phyloP scores from a whole-genome alignment of 2,113 vertebrate species.

The Genyomyrus donnyi region DNA sequence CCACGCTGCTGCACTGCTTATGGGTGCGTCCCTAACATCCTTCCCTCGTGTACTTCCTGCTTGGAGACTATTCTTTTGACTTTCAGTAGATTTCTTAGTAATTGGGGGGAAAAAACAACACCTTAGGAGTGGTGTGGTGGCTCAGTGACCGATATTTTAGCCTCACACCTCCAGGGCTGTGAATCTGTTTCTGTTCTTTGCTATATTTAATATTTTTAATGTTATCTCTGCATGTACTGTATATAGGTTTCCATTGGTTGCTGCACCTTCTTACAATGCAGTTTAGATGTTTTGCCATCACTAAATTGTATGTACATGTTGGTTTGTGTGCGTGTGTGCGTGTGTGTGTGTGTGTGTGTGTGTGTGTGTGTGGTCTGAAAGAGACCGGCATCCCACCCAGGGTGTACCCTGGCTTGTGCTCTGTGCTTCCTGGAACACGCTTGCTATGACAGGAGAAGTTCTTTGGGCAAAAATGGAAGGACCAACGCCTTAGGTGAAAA shows the following conservation, averaged over 20 bases:
- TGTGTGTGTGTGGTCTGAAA: background rate
- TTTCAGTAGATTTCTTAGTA: background rate
- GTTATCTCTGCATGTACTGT: background rate
- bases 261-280: background rate
- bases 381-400: background rate
- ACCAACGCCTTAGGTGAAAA: background rate
- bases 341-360: background rate
- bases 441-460: background rate
- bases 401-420: background rate
- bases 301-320: background rate
- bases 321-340: background rate
- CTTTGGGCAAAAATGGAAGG: background rate
- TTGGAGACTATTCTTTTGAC: background rate
- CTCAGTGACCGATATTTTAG: background rate
- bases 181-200: background rate
- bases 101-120: background rate
- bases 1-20: background rate
- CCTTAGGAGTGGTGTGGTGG: background rate
- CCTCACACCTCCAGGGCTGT: background rate
- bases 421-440: background rate
- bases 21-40: constrained; percentile 28
- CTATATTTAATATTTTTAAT: background rate
- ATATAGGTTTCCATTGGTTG: background rate
- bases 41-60: constrained; percentile 26
- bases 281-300: background rate